These are phyloP conservation scores for Harpagoxenus sublaevis DNA, from an alignment of 2,888 invertebrate genomes.

Conservation along the genomic window DNA sequence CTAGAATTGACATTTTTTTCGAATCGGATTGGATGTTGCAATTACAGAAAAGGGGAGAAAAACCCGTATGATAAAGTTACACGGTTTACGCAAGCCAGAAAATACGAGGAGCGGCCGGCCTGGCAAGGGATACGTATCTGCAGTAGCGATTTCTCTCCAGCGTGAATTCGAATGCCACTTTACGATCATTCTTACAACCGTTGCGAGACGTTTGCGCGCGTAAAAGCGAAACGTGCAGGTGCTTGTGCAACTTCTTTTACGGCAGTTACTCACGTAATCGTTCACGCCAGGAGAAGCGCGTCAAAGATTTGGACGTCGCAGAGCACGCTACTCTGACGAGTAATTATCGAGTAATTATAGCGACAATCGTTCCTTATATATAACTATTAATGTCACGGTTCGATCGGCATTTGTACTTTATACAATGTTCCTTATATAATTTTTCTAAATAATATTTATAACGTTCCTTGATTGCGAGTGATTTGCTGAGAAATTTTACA, in stretches of 20 bases:
- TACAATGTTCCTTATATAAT: not conserved
- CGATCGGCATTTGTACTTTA: not conserved
- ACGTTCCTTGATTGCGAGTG: not conserved
- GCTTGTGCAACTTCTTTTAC: slow-evolving; percentile 56
- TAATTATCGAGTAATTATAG: slow-evolving; percentile 9
- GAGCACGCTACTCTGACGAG: not conserved
- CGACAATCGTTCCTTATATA: not conserved
- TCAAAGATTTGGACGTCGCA: slow-evolving; percentile 7
- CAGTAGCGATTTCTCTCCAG: slow-evolving; percentile 47
- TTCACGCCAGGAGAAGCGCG: slow-evolving; percentile 9
- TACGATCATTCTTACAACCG: slow-evolving; percentile 35
- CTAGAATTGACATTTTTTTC: not conserved
- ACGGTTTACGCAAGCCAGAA: not conserved
- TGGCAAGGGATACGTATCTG: not conserved
- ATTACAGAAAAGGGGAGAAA: not conserved
- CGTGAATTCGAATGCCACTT: slow-evolving; percentile 36
- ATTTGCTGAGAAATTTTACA: not conserved
- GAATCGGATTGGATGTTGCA: slow-evolving; percentile 3
- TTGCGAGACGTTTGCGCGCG: slow-evolving; percentile 23
- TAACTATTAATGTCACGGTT: slow-evolving; percentile 13
- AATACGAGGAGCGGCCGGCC: slow-evolving; percentile 6
- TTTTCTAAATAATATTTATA: not conserved
- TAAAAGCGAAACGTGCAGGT: slow-evolving; percentile 45
- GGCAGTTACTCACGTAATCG: slow-evolving; percentile 48
- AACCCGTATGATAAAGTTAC: slow-evolving; percentile 6